Base-by-base conservation (phyloP, 1,140 invertebrate species). In the Parasteatoda tepidariorum region DNA sequence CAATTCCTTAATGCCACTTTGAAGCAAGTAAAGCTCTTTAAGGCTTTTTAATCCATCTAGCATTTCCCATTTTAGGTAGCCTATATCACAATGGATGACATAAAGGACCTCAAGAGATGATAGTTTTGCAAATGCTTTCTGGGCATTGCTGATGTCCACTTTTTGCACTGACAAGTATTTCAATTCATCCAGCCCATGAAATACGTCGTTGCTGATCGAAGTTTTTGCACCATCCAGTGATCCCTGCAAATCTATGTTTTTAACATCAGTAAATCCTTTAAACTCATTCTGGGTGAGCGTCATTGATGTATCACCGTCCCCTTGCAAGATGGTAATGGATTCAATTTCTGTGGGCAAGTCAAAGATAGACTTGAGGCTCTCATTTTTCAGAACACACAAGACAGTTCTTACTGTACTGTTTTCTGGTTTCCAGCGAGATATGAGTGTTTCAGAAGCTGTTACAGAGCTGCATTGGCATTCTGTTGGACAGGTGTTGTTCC, bases 11-110 rank as follows among this genome's bases (percentile, higher is more conserved):
- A 94, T 89, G 57, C 90, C 89, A 85, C 93, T 93, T 74, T 90
- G 90, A 64, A 93, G 92, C 33, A 94, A 86, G 28, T 92, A 91
- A 22, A 94, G 88, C 85, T 91, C 91, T 79, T 91, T 88, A 11
- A 94, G 85, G 68, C 90, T 91, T 2, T 89, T 86, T 2, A 93
- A 86, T 18, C 92, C 92, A 76, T 93, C 91, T 86, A 94, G 93
- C 91, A 93, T 92, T 87, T 93, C 92, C 92, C 93, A 93, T 71
- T 91, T 91, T 76, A 93, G 87, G 84, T 92, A 90, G 84, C 91
- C 90, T 26, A 94, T 84, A 28, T 91, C 89, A 85, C 93, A 93
- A 5, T 84, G 57, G 57, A 79, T 79, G 13, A 84, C 67, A 30
- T 84, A 59, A n/a, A 84, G 30, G 22, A 84, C 75, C 48, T 84